Evolutionary conservation across 1,140 invertebrate species (phyloP).

Genomic region (Hesperophylax magnus): DNA sequence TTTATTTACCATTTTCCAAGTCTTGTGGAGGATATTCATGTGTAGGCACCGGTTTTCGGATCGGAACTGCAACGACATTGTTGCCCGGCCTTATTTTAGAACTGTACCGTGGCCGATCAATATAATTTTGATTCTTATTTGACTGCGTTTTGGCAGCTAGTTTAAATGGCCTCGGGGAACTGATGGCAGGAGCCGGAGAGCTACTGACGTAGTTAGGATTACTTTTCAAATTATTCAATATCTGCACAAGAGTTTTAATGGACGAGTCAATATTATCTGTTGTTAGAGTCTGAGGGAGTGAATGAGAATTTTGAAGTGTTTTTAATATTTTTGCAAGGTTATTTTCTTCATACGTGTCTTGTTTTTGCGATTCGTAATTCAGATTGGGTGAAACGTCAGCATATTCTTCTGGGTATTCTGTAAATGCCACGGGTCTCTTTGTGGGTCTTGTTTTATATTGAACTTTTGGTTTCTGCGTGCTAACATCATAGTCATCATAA

Average conservation of each 20-base stretch:
- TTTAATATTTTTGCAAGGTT: conserved; percentile 71
- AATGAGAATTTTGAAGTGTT: conserved; percentile 80
- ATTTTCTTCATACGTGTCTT: conserved; percentile 57
- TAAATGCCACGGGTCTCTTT: conserved; percentile 23
- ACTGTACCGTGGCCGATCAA: conserved; percentile 49
- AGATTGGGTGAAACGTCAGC: conserved; percentile 31
- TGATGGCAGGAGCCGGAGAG: conserved; percentile 41
- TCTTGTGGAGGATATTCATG: conserved; percentile 56
- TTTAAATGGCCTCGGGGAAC: conserved; percentile 64
- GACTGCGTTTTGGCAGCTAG: conserved; percentile 53
- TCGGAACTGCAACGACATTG: conserved; percentile 58
- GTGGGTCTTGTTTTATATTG: conserved; percentile 38
- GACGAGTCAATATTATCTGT: conserved; percentile 83
- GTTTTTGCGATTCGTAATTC: conserved; percentile 52
- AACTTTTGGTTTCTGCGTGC: conserved; percentile 47
- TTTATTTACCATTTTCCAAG: conserved; percentile 49
- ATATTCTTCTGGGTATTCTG: conserved; percentile 36
- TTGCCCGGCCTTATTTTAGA: conserved; percentile 55
- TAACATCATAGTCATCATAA: conserved; percentile 30
- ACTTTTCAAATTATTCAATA: conserved; percentile 77
- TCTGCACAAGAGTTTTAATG: conserved; percentile 81
- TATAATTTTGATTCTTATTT: conserved; percentile 45
- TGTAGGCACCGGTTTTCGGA: conserved; percentile 34
- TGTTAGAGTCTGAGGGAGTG: conserved; percentile 80
- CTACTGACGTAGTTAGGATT: conserved; percentile 63